Evolutionary conservation across 2,888 invertebrate genomes (phyloP).

Genomic region (Caenorhabditis sp.): DNA sequence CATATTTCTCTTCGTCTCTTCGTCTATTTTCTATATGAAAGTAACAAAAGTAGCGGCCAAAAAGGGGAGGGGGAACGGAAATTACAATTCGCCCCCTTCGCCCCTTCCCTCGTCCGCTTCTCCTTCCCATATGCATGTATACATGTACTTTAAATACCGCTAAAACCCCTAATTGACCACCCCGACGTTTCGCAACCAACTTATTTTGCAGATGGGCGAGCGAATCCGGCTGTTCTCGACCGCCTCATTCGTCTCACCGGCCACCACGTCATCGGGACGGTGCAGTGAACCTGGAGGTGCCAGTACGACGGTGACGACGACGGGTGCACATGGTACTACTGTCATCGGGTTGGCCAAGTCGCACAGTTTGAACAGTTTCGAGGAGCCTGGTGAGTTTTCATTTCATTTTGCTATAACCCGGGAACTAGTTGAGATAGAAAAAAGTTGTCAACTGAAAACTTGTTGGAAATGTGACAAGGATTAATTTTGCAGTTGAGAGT

Average conservation of each 20-base stretch:
- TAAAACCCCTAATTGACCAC: no score
- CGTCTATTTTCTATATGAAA: constrained; percentile 6
- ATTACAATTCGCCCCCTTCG: constrained; percentile 37
- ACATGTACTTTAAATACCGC: constrained; percentile 48
- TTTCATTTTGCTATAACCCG: no score
- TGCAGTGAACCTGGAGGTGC: constrained; percentile 22
- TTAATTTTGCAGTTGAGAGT: no score
- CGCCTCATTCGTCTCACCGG: constrained; percentile 70
- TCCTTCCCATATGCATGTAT: no score
- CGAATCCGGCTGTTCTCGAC: constrained; percentile 73
- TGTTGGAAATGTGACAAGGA: no score
- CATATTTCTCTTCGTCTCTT: constrained; percentile 4
- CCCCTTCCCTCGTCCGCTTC: no score
- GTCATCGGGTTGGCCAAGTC: constrained; percentile 60
- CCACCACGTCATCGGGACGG: constrained; percentile 40
- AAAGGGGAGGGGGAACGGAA: constrained; percentile 39
- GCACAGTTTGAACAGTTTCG: constrained; percentile 69
- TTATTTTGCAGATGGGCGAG: constrained; percentile 72
- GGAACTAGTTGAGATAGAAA: no score
- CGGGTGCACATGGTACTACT: constrained; percentile 3
- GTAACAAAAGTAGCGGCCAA: constrained; percentile 18
- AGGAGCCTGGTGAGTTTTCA: constrained; percentile 45
- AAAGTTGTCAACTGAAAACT: background rate
- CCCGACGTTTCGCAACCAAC: background rate
- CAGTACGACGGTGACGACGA: constrained; percentile 36